Evolutionary conservation across 1,140 invertebrate species (phyloP).

Genomic region (Brachionus plicatilis): DNA sequence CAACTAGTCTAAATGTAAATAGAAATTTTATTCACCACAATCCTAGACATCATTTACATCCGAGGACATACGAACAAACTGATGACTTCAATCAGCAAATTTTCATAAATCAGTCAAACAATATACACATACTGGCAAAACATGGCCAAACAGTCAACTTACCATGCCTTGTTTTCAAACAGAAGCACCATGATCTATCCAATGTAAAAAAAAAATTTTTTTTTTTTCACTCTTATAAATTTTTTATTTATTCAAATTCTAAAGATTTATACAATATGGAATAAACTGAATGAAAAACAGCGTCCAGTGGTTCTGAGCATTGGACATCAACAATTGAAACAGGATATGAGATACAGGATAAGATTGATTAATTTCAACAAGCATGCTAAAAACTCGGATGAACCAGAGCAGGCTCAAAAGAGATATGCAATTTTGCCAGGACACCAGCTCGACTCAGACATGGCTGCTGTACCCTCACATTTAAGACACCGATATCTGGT

Average conservation of each 20-base stretch:
- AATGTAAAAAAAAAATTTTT: not conserved
- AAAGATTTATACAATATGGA: conserved; percentile 32
- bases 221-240: not conserved
- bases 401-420: not conserved
- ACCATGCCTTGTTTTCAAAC: conserved; percentile 30
- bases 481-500: not conserved
- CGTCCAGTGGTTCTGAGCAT: conserved; percentile 17
- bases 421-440: not conserved
- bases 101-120: conserved; percentile 38
- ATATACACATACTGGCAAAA: conserved; percentile 25
- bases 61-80: not conserved
- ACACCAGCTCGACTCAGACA: not conserved
- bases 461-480: not conserved
- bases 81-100: conserved; percentile 22
- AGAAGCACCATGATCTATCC: not conserved
- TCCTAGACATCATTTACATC: not conserved
- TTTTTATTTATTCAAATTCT: not conserved
- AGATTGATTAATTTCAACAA: conserved; percentile 1
- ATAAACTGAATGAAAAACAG: conserved; percentile 32
- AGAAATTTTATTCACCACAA: conserved; percentile 33
- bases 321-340: conserved; percentile 24
- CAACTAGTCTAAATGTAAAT: conserved; percentile 26
- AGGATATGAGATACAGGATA: conserved; percentile 35
- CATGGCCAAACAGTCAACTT: conserved; percentile 37
- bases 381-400: not conserved